These are phyloP conservation scores for Paracyclopina nana DNA, from an alignment of 1,140 invertebrate genomes.

Conservation along the genomic window DNA sequence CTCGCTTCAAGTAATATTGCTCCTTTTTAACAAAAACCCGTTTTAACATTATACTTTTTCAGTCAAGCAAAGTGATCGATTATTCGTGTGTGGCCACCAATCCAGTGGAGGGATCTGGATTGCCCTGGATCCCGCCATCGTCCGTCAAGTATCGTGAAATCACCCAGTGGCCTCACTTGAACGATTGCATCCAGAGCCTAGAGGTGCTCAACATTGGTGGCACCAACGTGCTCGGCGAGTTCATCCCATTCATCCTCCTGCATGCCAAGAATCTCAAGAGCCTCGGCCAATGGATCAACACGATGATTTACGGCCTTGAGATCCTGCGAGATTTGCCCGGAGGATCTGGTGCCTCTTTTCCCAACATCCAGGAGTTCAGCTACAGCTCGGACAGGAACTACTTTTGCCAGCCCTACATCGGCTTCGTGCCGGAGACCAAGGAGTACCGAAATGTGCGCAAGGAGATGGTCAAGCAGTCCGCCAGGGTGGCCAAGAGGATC, in stretches of 20 bases:
- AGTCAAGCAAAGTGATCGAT: too few species aligned
- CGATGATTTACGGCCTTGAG: slow-evolving; percentile 14
- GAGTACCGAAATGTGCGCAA: slow-evolving; percentile 15
- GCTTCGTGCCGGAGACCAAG: slow-evolving; percentile 13
- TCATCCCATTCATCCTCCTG: slow-evolving; percentile 14
- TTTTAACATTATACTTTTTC: too few species aligned
- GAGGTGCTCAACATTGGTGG: slow-evolving; percentile 16
- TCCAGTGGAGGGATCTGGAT: too few species aligned
- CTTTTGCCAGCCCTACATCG: slow-evolving; percentile 15
- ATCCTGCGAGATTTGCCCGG: slow-evolving; percentile 9
- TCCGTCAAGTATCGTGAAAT: slow-evolving; percentile 10
- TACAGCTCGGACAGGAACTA: slow-evolving; percentile 13
- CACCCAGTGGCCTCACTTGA: slow-evolving; percentile 11
- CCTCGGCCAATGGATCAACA: slow-evolving; percentile 16
- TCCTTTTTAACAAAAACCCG: too few species aligned
- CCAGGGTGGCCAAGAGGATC: slow-evolving; percentile 4
- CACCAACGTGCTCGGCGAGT: slow-evolving; percentile 16
- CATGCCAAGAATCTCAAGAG: neutral
- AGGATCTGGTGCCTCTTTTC: neutral
- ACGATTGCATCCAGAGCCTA: slow-evolving; percentile 13
- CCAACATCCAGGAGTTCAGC: slow-evolving; percentile 12
- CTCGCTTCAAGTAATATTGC: too few species aligned
- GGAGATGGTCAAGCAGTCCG: slow-evolving; percentile 8
- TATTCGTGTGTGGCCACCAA: too few species aligned
- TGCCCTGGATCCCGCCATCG: slow-evolving; percentile 10